Percentiles rank a stretch among this genome's conserved stretches.
Evolutionary conservation across 2,113 vertebrate genomes (phyloP).

Genomic region (Aleadryas rufinucha): DNA sequence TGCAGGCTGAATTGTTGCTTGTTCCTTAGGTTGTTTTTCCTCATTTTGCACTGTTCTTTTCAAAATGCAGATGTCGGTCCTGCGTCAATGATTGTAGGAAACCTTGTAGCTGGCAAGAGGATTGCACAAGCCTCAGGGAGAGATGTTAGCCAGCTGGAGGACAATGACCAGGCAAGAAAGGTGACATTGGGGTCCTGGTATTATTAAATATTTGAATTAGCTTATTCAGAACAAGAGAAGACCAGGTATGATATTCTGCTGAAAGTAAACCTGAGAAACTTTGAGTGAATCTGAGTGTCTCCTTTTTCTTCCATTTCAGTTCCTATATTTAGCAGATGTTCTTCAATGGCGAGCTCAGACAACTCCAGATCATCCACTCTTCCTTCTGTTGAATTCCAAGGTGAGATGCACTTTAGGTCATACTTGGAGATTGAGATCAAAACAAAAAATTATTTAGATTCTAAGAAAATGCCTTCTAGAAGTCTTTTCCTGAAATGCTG

Average conservation of each 20-base stretch:
- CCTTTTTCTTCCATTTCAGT: slow-evolving; percentile 66
- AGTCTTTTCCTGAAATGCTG: background rate
- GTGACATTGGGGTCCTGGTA: slow-evolving; percentile 29
- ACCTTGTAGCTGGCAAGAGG: slow-evolving; percentile 92
- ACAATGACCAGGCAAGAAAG: slow-evolving; percentile 94
- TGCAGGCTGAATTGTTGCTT: background rate
- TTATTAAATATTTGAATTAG: background rate
- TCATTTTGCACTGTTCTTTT: background rate
- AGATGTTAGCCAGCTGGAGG: slow-evolving; percentile 89
- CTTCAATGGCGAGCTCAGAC: slow-evolving; percentile 94
- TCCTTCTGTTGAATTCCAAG: slow-evolving; percentile 92
- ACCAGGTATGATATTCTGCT: background rate
- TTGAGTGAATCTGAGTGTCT: background rate
- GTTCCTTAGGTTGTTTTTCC: background rate
- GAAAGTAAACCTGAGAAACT: background rate
- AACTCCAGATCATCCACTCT: slow-evolving; percentile 91
- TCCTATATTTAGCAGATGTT: slow-evolving; percentile 93
- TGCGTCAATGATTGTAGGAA: slow-evolving; percentile 95
- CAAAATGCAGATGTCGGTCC: slow-evolving; percentile 86
- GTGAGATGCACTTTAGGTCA: slow-evolving; percentile 58
- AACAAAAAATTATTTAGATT: background rate
- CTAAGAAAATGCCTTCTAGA: background rate
- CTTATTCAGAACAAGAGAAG: background rate
- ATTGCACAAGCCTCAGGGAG: slow-evolving; percentile 93
- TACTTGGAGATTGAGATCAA: background rate